Evolutionary conservation across 1,140 invertebrate genomes (phyloP).

Genomic region (Cataglyphis hispanica): DNA sequence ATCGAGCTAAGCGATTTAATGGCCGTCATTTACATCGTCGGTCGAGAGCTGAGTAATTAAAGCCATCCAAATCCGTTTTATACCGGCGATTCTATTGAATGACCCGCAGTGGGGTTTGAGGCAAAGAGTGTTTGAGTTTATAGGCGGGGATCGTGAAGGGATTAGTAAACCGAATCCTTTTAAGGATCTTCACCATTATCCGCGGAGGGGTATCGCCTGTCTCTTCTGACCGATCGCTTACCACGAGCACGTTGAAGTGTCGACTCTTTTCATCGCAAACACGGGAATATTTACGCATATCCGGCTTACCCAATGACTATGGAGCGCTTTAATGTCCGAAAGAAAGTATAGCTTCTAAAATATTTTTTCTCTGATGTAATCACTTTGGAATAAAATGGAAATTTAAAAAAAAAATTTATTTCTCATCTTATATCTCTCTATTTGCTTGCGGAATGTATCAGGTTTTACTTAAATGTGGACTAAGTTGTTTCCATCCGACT

Average conservation of each 20-base stretch:
- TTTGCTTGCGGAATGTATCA: neutral
- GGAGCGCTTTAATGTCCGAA: conserved; percentile 12
- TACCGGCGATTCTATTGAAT: conserved; percentile 72
- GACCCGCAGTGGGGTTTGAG: conserved; percentile 63
- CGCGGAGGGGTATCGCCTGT: conserved; percentile 2
- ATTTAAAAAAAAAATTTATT: neutral
- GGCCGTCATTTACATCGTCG: conserved; percentile 78
- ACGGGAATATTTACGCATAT: conserved; percentile 57
- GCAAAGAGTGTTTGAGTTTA: conserved; percentile 75
- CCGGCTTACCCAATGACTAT: conserved; percentile 4
- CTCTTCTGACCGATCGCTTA: conserved; percentile 40
- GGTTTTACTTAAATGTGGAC: no score
- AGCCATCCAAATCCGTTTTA: conserved; percentile 78
- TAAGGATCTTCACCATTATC: conserved; percentile 71
- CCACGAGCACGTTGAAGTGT: conserved; percentile 31
- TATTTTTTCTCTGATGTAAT: neutral
- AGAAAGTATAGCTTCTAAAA: conserved; percentile 13
- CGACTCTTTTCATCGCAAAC: conserved; percentile 33
- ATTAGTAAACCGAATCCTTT: conserved; percentile 79
- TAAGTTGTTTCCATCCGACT: no score
- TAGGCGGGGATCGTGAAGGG: conserved; percentile 72
- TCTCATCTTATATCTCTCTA: neutral
- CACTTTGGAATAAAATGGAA: conserved; percentile 2
- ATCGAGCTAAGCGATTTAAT: conserved; percentile 77
- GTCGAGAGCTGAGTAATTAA: conserved; percentile 81